Evolutionary conservation across 2,888 invertebrate species (phyloP).

Genomic region (Eledona agricola): DNA sequence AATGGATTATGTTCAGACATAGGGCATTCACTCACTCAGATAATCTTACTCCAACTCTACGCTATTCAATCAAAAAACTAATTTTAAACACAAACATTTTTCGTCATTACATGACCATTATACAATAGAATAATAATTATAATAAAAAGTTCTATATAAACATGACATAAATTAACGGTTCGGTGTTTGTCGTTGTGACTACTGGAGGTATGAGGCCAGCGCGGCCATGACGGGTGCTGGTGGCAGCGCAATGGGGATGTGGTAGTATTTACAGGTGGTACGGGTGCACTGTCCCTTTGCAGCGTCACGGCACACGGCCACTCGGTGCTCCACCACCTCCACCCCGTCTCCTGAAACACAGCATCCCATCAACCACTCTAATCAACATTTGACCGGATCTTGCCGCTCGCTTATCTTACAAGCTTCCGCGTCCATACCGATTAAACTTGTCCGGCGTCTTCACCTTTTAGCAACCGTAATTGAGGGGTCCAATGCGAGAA

Average conservation of each 20-base stretch:
- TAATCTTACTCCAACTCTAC: slow-evolving; percentile 49
- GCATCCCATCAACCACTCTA: too few species aligned
- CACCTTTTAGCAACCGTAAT: too few species aligned
- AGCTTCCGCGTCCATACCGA: too few species aligned
- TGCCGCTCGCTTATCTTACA: too few species aligned
- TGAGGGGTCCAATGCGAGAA: too few species aligned
- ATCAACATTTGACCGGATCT: too few species aligned
- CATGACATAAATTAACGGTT: slow-evolving; percentile 57
- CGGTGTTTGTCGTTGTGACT: slow-evolving; percentile 59
- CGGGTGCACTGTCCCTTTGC: slow-evolving; percentile 93
- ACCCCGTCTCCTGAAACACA: slow-evolving; percentile 86
- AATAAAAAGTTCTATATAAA: slow-evolving; percentile 62
- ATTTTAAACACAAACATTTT: slow-evolving; percentile 55
- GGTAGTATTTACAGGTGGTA: slow-evolving; percentile 96
- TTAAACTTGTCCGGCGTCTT: too few species aligned
- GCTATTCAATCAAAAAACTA: slow-evolving; percentile 52
- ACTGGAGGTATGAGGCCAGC: slow-evolving; percentile 63
- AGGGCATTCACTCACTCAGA: slow-evolving; percentile 53
- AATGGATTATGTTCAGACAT: slow-evolving; percentile 41
- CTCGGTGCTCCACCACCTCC: slow-evolving; percentile 94
- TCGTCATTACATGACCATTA: slow-evolving; percentile 62
- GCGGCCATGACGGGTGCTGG: slow-evolving; percentile 81
- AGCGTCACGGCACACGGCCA: slow-evolving; percentile 96
- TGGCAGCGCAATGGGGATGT: slow-evolving; percentile 91
- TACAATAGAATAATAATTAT: slow-evolving; percentile 53